Evolutionary conservation across 2,113 vertebrate genomes (phyloP), one percentile per base, ranked within the genome.

Genomic region (Todiramphus saurophagus): DNA sequence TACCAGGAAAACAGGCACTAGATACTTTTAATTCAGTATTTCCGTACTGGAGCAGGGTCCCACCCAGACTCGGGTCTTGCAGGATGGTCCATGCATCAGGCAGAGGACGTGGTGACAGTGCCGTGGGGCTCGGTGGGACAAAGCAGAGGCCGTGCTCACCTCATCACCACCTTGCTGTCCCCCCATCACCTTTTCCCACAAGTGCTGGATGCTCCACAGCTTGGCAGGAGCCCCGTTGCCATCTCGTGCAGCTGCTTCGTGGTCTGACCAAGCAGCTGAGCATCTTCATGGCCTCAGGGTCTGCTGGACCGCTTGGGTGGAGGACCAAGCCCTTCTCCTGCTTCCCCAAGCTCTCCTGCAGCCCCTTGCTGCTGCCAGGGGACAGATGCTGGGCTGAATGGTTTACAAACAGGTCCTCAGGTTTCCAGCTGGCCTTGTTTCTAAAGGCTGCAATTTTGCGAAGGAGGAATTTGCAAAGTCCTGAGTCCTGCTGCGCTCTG

Each of bases 401-500:
- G 14, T 30, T 81, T n/a, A 25, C 11, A 11, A 58, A 35, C 48
- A 28, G 53, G 15, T 44, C 28, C 37, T 73, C 17, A 16, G 43
- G n/a, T 48, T 77, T 89, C 51, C 7, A 2, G 16, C 13, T 17
- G 2, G 10, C 43, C 20, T 31, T 2, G 0, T 74, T 83, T 35
- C 73, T 46, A 16, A 74, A 30, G 66, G 44, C 21, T 21, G 60
- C 15, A 66, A 13, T 35, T 82, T 59, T 73, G 33, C 48, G 20
- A 27, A 80, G 58, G 67, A 27, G 76, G 62, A 53, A 31, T 53
- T 58, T 35, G 24, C 7, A 2, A 30, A 17, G 55, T 58, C 46
- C 28, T 1, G 1, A 15, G 59, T 21, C 56, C 41, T 21, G 2
- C 62, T 41, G 55, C 46, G 51, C 75, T 48, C 3, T 0, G 0